phyloP scores from a whole-genome alignment of 2,888 invertebrate species.

The Neoaliturus tenellus region DNA sequence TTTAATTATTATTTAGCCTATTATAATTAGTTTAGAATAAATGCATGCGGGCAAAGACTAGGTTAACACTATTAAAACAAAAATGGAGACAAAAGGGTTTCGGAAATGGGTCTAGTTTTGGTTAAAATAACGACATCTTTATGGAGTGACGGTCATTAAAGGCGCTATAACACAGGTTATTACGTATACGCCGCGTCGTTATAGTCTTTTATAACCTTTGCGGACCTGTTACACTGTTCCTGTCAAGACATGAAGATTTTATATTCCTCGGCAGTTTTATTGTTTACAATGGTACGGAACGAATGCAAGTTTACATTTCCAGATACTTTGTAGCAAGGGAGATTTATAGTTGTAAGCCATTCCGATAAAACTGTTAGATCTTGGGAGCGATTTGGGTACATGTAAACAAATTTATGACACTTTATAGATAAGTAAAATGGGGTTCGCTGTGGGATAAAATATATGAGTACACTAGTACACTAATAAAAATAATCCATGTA shows the following conservation, averaged over 20 bases:
- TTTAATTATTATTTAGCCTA: no score
- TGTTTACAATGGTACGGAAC: neutral
- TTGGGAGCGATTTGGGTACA: no score
- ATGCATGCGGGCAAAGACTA: no score
- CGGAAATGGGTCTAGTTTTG: conserved; percentile 1
- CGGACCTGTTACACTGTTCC: neutral
- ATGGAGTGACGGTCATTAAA: conserved; percentile 39
- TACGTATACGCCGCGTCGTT: neutral
- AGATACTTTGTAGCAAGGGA: neutral
- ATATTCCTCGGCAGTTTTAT: neutral
- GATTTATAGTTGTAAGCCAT: no score
- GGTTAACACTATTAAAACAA: no score
- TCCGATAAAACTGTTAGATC: no score
- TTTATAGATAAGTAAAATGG: no score
- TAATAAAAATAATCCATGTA: no score
- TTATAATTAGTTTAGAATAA: no score
- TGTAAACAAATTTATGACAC: no score
- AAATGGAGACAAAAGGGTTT: neutral
- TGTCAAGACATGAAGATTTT: neutral
- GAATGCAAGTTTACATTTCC: neutral
- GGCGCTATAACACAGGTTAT: neutral
- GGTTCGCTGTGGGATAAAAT: no score
- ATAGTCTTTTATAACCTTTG: conserved; percentile 14
- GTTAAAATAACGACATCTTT: conserved; percentile 11
- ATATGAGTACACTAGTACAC: no score